Base-by-base conservation (phyloP, 2,113 vertebrate genomes). In the Nycticebus coucang region DNA sequence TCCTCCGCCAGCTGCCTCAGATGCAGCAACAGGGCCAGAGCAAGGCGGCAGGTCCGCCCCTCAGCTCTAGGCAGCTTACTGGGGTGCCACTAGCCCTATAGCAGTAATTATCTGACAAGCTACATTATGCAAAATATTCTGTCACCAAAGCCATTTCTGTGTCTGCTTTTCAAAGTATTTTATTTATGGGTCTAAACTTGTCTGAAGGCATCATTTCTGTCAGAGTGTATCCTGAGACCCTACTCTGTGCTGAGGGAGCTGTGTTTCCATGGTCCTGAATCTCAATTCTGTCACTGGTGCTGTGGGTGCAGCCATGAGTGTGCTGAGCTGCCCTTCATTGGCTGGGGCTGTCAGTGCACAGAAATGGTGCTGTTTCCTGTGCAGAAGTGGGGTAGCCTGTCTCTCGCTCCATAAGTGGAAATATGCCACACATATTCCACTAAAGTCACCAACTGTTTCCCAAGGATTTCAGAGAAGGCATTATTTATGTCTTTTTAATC, bases 281-380 rank as follows among this genome's bases (percentile, higher is more conserved):
- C 57, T 12, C 7, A 37, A 10, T 26, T 35, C n/a, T 4, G 66
- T 8, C n/a, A 17, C 18, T 64, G 24, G 53, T 60, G 24, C 7
- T 53, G 66, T 37, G 26, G 37, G 33, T 24, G 37, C 60, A 60
- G 24, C 37, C 35, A 55, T 19, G 37, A 53, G 19, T 72, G 8
- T 17, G 33, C n/a, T 13, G 17, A 53, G 24, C 8, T 35, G 4
- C 28, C 11, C 8, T 22, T 5, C 37, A 21, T 71, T 28, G 87
- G 55, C n/a, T 15, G 45, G 50, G 74, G 28, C 3, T 24, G 1
- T 55, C 1, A 0, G 7, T 35, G 35, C 62, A 1, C 0, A 7
- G 72, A 33, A 53, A 55, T 24, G 12, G 7, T 18, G 55, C 12
- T 19, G 4, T 55, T 89, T 78, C 21, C 91, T 33, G 24, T 7